phyloP scores from a whole-genome alignment of 2,888 invertebrate species.

The Byasa hedistus region DNA sequence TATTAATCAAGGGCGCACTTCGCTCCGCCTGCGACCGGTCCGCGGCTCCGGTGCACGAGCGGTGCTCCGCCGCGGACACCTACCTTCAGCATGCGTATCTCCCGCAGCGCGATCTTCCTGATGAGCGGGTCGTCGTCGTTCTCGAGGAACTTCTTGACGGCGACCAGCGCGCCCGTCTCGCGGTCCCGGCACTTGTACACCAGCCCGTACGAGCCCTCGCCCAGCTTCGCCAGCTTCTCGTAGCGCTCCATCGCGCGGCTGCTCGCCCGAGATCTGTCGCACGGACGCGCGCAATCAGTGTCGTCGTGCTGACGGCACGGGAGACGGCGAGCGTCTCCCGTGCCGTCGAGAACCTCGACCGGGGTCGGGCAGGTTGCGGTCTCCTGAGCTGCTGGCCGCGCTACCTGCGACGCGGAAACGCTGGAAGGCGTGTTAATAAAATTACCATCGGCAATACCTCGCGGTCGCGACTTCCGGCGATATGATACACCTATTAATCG shows the following conservation, averaged over 20 bases:
- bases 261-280: conserved; percentile 86
- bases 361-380: no score
- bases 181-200: conserved; percentile 98
- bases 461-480: conserved; percentile 58
- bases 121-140: conserved; percentile 98
- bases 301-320: no score
- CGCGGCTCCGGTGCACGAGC: no score
- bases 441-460: conserved; percentile 43
- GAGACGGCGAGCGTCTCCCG: no score
- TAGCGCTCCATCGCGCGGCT: conserved; percentile 95
- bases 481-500: conserved; percentile 52
- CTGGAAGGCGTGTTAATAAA: no score
- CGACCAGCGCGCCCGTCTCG: conserved; percentile 96
- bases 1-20: no score
- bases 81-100: conserved; percentile 96
- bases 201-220: conserved; percentile 97
- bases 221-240: conserved; percentile 95
- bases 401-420: no score
- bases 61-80: no score
- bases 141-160: conserved; percentile 98
- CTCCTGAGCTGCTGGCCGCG: no score
- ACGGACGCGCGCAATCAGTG: neutral
- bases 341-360: no score
- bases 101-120: conserved; percentile 95
- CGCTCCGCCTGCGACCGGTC: no score